Base-by-base conservation (phyloP, 2,888 invertebrate species). In the Allophyes oxyacanthae region DNA sequence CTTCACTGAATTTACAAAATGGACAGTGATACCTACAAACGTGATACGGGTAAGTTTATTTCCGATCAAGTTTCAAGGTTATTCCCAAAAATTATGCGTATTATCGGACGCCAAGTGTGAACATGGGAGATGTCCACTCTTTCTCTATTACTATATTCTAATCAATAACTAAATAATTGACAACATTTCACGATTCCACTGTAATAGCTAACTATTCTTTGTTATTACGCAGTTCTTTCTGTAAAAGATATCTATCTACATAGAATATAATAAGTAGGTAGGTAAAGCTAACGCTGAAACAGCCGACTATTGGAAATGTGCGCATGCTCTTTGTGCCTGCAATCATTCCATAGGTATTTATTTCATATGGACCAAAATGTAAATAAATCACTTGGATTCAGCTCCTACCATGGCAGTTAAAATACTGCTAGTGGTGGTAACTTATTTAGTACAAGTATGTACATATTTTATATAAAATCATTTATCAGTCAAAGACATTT, bases 1-100 rank as follows among this genome's bases (percentile, higher is more conserved):
- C 43, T 50, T 34, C 32, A 50, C 41, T 61, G 51, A 46, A 38
- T 42, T 46, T 33, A 43, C 34, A 46, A 64, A 60, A 73, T 75
- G 71, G 52, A 53, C 53, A 57, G 25, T 26, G 48, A 62, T 49
- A 51, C 28, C 15, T 57, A 44, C 20, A 60, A 34, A 41, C 28
- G 15, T 32, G 30, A 44, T 40, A 26, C 38, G 66, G 72, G 72
- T 72, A 65, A 28, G 20, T 32, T 32, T 15, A 4, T 44, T 11
- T 20, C 4, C 37, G 25, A 37, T 41, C 8, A 6, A 34, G n/a
- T 13, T 34, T 44, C 1, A 32, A 0, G 6, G 10, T 45, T 45
- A 59, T 32, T 30, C 53, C 8, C 32, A 8, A 10, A 1, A 26
- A 25, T 37, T 25, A 10, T 30, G n/a, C n/a, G 13, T 9, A 28